Percentiles rank a stretch among this genome's conserved stretches.
Conservation (phyloP, 2,888 invertebrate species). For the Pandemis corylana region DNA sequence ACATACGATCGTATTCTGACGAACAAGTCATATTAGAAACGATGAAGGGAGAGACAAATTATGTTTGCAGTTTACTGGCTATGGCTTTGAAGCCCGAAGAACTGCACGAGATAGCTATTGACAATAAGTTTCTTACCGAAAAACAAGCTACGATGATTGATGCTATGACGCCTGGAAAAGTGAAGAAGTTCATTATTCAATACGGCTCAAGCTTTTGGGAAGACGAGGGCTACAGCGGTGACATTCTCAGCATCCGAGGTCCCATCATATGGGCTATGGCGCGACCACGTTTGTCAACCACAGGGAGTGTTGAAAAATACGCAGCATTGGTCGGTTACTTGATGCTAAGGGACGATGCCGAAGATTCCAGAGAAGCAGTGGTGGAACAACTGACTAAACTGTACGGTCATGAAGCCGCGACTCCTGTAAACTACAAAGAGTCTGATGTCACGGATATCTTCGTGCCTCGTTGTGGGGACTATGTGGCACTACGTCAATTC, state of each 20-base stretch:
- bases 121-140: conserved; percentile 62
- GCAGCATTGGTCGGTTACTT: conserved; percentile 69
- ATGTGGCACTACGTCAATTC: conserved; percentile 61
- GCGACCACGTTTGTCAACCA: conserved; percentile 64
- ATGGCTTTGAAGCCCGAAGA: conserved; percentile 78
- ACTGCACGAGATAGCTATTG: conserved; percentile 65
- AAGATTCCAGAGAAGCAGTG: conserved; percentile 59
- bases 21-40: conserved; percentile 73
- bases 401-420: conserved; percentile 68
- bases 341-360: conserved; percentile 52
- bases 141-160: conserved; percentile 52
- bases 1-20: conserved; percentile 67
- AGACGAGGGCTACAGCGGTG: conserved; percentile 72
- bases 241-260: conserved; percentile 75
- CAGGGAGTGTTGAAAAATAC: conserved; percentile 61
- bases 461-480: conserved; percentile 75
- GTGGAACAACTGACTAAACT: conserved; percentile 69
- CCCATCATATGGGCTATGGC: conserved; percentile 81
- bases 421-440: conserved; percentile 67
- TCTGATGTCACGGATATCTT: conserved; percentile 65
- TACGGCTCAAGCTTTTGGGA: conserved; percentile 75
- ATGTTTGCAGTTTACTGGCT: conserved; percentile 72
- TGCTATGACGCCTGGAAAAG: conserved; percentile 61
- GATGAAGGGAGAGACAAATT: conserved; percentile 69
- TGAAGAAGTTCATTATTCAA: conserved; percentile 69